phyloP scores from a whole-genome alignment of 2,888 invertebrate genomes.

The Carpatolechia fugitivella region DNA sequence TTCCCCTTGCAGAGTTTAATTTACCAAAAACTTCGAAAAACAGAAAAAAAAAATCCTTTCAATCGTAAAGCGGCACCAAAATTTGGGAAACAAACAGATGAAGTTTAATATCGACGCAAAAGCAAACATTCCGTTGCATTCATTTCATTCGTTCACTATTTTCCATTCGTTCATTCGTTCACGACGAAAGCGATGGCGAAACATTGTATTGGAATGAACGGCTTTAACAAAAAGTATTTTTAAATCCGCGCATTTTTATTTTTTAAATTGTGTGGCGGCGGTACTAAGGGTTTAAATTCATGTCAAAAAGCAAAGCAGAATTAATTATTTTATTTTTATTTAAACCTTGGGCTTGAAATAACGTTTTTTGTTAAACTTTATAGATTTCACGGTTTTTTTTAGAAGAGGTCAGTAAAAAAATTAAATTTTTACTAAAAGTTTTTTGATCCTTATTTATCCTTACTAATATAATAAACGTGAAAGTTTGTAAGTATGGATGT shows the following conservation, averaged over 20 bases:
- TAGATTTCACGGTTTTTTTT: too few species aligned
- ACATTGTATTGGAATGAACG: constrained; percentile 32
- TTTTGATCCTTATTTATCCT: too few species aligned
- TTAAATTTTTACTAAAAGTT: too few species aligned
- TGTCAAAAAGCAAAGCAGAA: too few species aligned
- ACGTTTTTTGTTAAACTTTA: too few species aligned
- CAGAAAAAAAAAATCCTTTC: background rate
- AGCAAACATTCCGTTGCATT: constrained; percentile 37
- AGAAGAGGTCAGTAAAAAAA: too few species aligned
- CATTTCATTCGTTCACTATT: constrained; percentile 37
- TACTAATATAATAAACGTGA: too few species aligned
- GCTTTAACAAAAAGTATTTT: constrained; percentile 27
- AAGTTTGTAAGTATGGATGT: too few species aligned
- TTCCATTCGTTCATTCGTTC: constrained; percentile 35
- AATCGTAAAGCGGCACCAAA: background rate
- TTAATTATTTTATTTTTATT: too few species aligned
- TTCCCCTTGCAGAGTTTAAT: background rate
- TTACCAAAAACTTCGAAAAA: background rate
- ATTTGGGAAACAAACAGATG: constrained; percentile 1
- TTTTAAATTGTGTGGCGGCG: constrained; percentile 9
- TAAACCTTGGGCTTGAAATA: too few species aligned
- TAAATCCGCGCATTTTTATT: constrained; percentile 12
- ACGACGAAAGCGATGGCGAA: constrained; percentile 28
- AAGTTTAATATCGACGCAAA: constrained; percentile 14
- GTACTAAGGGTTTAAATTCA: constrained; percentile 1